phyloP scores from a whole-genome alignment of 2,797 vertebrate species.

The Delichon dasypus region DNA sequence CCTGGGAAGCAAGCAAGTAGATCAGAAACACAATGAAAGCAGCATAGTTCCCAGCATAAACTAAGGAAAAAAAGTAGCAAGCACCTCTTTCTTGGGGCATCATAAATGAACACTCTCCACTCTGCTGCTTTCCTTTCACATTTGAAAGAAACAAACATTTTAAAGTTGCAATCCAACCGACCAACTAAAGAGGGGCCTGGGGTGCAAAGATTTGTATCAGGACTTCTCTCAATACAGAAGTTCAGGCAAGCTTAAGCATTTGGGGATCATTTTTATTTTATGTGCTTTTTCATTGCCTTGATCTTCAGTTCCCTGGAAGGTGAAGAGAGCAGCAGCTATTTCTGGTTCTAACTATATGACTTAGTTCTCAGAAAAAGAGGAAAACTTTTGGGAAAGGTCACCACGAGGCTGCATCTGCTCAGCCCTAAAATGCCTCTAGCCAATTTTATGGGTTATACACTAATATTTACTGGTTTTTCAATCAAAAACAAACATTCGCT shows the following conservation, averaged over 20 bases:
- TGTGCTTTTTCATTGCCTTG: neutral
- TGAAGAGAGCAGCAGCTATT: neutral
- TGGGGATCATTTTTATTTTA: neutral
- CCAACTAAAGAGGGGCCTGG: neutral
- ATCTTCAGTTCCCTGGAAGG: neutral
- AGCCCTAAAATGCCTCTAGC: neutral
- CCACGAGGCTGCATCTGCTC: neutral
- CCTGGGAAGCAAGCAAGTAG: neutral
- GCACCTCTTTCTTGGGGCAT: neutral
- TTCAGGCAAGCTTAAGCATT: neutral
- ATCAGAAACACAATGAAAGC: neutral
- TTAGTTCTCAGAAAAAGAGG: neutral
- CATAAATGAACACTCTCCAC: neutral
- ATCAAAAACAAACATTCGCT: conserved; percentile 54
- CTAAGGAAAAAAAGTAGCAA: neutral
- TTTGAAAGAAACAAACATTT: neutral
- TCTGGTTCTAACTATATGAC: neutral
- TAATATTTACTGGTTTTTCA: conserved; percentile 44
- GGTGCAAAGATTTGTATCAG: neutral
- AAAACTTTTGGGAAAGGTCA: neutral
- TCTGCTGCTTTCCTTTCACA: neutral
- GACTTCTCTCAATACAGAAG: neutral
- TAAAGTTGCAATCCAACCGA: neutral
- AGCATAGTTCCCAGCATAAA: neutral
- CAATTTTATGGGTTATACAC: neutral